phyloP scores from a whole-genome alignment of 2,888 invertebrate species.

The Lordiphosa andalusiaca region DNA sequence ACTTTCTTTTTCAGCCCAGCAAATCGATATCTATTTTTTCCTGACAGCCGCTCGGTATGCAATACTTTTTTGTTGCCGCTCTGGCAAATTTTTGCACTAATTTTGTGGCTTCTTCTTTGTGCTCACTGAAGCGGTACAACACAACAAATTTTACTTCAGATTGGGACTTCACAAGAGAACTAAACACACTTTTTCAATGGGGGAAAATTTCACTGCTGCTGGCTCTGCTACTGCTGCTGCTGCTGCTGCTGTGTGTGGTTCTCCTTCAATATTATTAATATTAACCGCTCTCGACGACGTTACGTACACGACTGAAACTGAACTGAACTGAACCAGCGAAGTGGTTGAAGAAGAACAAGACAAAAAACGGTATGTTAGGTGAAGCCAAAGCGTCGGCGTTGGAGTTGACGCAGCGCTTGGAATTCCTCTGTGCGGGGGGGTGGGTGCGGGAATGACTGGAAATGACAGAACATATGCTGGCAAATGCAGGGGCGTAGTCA shows the following conservation, averaged over 20 bases:
- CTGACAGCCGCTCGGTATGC: constrained; percentile 67
- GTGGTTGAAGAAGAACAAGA: constrained; percentile 39
- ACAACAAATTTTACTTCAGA: constrained; percentile 38
- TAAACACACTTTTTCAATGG: constrained; percentile 34
- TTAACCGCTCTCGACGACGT: constrained; percentile 74
- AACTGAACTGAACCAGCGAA: constrained; percentile 26
- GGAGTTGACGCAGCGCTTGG: constrained; percentile 72
- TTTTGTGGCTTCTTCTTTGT: constrained; percentile 22
- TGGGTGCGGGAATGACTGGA: constrained; percentile 18
- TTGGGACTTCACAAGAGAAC: constrained; percentile 39
- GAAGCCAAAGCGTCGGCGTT: constrained; percentile 68
- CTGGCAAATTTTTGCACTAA: constrained; percentile 25
- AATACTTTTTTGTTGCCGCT: constrained; percentile 56
- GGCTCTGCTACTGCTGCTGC: constrained; percentile 37
- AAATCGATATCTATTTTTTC: constrained; percentile 73
- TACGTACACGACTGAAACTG: constrained; percentile 76
- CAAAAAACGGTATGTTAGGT: constrained; percentile 32
- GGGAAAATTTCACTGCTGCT: constrained; percentile 40
- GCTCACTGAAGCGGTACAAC: constrained; percentile 57
- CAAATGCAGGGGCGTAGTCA: constrained; percentile 27
- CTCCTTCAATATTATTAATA: constrained; percentile 12
- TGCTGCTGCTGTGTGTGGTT: constrained; percentile 18
- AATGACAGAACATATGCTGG: constrained; percentile 33
- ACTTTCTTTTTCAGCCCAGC: constrained; percentile 24
- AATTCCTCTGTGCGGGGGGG: constrained; percentile 41